These are phyloP conservation scores for Arbacia lixula DNA, from an alignment of 53 echinoderm and acorn worm species.

Conservation along the genomic window DNA sequence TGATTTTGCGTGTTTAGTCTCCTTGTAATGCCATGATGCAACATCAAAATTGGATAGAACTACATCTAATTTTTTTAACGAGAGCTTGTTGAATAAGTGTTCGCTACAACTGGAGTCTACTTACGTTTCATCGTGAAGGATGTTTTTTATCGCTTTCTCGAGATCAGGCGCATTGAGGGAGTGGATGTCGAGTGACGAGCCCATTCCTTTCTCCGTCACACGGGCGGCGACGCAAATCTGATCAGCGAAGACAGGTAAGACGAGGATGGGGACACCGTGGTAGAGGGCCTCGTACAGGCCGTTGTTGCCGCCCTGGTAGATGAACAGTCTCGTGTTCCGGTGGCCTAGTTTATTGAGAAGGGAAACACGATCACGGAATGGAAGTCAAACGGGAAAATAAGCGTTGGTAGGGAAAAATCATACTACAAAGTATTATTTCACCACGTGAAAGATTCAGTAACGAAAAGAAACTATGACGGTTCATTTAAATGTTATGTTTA, in stretches of 20 bases:
- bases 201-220: slow-evolving; percentile 49
- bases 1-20: too few species aligned
- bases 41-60: not conserved
- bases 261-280: slow-evolving; percentile 52
- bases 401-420: too few species aligned
- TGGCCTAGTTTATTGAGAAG: too few species aligned
- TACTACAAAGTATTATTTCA: too few species aligned
- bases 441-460: too few species aligned
- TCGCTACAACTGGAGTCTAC: too few species aligned
- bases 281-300: slow-evolving; percentile 64
- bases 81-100: too few species aligned
- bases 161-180: slow-evolving; percentile 18
- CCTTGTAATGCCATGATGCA: too few species aligned
- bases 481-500: too few species aligned
- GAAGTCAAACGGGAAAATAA: too few species aligned
- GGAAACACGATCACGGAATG: too few species aligned
- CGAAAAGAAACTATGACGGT: too few species aligned
- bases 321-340: slow-evolving; percentile 35
- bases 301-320: slow-evolving; percentile 62
- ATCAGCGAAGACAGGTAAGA: slow-evolving; percentile 42
- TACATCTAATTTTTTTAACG: not conserved
- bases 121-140: not conserved
- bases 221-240: slow-evolving; percentile 58
- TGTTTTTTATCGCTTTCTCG: slow-evolving; percentile 9
- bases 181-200: slow-evolving; percentile 28